A percentile compares a stretch with the other conserved stretches of the same genome.
Conservation (phyloP, 2,888 invertebrate genomes). For the Tiphia femorata region DNA sequence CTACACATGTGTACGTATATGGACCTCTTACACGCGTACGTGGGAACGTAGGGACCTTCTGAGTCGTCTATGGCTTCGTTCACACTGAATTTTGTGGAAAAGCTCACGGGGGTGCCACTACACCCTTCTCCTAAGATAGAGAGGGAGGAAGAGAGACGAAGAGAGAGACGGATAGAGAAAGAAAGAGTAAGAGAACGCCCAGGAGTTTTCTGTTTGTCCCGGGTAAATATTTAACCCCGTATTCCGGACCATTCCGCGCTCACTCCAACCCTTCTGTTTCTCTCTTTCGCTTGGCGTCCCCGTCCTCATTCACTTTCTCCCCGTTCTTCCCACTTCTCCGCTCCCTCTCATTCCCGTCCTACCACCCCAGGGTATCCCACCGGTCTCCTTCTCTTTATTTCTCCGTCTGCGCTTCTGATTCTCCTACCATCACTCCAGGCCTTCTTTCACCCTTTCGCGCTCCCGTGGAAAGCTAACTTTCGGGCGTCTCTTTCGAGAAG, state of each 20-base stretch:
- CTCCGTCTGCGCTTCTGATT: neutral
- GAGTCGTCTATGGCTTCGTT: constrained; percentile 15
- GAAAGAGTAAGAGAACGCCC: constrained; percentile 2
- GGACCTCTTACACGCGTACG: too few relatives aligned
- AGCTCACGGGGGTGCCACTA: constrained; percentile 3
- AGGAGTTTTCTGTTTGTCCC: constrained; percentile 46
- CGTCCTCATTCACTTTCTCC: constrained; percentile 3
- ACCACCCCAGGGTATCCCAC: too few relatives aligned
- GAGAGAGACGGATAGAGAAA: too few relatives aligned
- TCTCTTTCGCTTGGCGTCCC: constrained; percentile 5
- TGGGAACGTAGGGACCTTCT: neutral
- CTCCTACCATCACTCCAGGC: neutral
- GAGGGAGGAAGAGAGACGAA: too few relatives aligned
- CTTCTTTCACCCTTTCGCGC: neutral
- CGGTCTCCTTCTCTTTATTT: neutral
- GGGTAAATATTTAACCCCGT: constrained; percentile 51
- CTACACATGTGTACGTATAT: too few relatives aligned
- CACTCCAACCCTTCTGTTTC: too few relatives aligned
- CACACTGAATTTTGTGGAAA: constrained; percentile 32
- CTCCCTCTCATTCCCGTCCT: too few relatives aligned
- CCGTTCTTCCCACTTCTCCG: neutral
- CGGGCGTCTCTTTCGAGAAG: constrained; percentile 8
- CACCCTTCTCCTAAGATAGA: too few relatives aligned
- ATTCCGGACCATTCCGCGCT: too few relatives aligned
- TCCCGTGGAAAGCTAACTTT: constrained; percentile 9